Conservation (phyloP, 2,797 vertebrate genomes). For the Melopsittacus undulatus region DNA sequence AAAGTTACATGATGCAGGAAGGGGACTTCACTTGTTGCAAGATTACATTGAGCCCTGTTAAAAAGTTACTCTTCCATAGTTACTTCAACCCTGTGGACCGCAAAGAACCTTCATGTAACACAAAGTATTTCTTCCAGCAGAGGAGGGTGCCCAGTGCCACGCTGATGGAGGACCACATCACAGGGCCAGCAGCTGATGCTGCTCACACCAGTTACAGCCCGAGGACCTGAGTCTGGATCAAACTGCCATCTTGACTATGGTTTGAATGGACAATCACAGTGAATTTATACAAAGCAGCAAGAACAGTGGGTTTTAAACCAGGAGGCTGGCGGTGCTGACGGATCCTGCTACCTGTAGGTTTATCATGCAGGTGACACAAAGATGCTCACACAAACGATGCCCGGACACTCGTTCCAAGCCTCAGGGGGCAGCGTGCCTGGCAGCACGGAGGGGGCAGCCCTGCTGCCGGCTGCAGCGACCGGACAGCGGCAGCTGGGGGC, state of each 20-base stretch:
- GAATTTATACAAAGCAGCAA: background rate
- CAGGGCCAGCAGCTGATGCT: background rate
- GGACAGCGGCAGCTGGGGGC: too few relatives aligned
- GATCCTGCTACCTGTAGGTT: background rate
- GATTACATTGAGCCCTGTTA: background rate
- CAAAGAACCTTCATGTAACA: background rate
- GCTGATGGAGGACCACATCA: background rate
- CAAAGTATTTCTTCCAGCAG: background rate
- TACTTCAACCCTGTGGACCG: background rate
- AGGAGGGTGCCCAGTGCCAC: background rate
- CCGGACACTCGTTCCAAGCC: background rate
- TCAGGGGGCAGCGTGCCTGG: background rate
- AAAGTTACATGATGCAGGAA: background rate
- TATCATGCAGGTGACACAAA: background rate
- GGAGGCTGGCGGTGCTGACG: background rate
- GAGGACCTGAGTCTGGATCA: background rate
- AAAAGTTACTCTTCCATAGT: background rate
- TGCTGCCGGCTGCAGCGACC: background rate
- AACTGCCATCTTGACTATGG: background rate
- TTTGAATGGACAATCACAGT: background rate
- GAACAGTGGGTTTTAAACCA: background rate
- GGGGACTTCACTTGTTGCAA: background rate
- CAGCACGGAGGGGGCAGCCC: background rate
- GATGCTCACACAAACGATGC: fast-evolving
- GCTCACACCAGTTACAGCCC: background rate